A percentile compares a stretch with the other conserved stretches of the same genome.
Evolutionary conservation across 2,797 vertebrate species (phyloP).

Genomic region (Takifugu ocellatus): DNA sequence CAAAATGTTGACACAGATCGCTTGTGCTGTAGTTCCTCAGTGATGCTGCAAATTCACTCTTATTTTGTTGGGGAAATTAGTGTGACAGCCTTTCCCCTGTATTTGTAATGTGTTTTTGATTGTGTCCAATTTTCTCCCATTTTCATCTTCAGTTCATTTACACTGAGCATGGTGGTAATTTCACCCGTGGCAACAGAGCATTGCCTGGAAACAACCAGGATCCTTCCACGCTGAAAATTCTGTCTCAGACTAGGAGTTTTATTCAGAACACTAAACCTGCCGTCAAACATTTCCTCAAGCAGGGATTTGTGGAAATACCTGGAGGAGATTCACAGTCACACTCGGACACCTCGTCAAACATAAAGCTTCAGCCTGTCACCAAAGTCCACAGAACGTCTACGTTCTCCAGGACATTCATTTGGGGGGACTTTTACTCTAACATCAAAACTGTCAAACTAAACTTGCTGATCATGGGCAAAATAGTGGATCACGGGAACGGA

Average conservation of each 20-base stretch:
- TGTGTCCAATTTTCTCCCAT: background rate
- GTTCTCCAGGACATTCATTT: constrained; percentile 91
- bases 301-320: constrained; percentile 71
- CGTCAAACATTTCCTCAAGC: constrained; percentile 56
- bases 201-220: constrained; percentile 26
- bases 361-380: constrained; percentile 63
- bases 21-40: background rate
- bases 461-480: constrained; percentile 93
- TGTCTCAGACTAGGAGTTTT: constrained; percentile 33
- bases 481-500: constrained; percentile 94
- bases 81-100: background rate
- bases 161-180: constrained; percentile 63
- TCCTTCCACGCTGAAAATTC: constrained; percentile 27
- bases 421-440: constrained; percentile 97
- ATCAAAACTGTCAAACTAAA: constrained; percentile 95
- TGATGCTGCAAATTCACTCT: no score
- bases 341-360: constrained; percentile 51
- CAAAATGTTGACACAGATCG: no score
- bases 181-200: constrained; percentile 47
- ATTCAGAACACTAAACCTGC: constrained; percentile 65
- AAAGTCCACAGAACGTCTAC: constrained; percentile 62
- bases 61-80: background rate
- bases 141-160: constrained; percentile 67
- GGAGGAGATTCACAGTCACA: constrained; percentile 46
- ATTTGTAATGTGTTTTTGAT: background rate